These are phyloP conservation scores for Onchidella celtica DNA, from an alignment of 2,888 invertebrate genomes.

Conservation along the genomic window DNA sequence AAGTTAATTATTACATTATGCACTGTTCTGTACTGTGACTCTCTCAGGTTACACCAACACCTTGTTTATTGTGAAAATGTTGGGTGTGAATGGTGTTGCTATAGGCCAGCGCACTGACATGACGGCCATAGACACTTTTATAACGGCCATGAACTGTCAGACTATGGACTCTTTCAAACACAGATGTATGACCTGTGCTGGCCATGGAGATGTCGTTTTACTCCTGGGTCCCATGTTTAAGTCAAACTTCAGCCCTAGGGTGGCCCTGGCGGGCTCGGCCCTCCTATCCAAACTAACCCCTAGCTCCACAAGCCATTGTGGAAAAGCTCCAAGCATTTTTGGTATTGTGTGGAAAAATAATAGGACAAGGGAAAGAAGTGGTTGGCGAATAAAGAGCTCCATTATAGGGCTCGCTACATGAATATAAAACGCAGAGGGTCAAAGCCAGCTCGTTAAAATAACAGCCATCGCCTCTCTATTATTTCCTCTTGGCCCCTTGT, in stretches of 20 bases:
- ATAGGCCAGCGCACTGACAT: too few relatives aligned
- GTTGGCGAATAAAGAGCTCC: background rate
- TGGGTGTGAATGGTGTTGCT: too few relatives aligned
- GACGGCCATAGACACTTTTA: too few relatives aligned
- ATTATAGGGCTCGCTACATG: slow-evolving; percentile 1
- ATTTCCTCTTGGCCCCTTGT: background rate
- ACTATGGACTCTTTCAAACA: background rate
- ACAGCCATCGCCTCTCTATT: background rate
- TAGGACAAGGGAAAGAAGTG: background rate
- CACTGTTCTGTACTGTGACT: too few relatives aligned
- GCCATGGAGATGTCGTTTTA: background rate
- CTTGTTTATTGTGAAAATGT: too few relatives aligned
- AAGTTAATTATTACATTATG: too few relatives aligned
- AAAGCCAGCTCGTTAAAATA: background rate
- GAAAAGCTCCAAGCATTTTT: background rate
- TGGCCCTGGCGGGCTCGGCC: background rate
- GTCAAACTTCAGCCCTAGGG: slow-evolving; percentile 16
- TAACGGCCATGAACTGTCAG: background rate
- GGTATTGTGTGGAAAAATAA: background rate
- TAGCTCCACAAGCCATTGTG: background rate
- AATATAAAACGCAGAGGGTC: background rate
- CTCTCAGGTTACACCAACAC: too few relatives aligned
- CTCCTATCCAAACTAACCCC: slow-evolving; percentile 3
- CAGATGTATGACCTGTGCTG: background rate
- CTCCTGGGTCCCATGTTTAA: background rate